These are phyloP conservation scores for Nansenia antarctica DNA, from an alignment of 2,113 vertebrate species.

Conservation along the genomic window DNA sequence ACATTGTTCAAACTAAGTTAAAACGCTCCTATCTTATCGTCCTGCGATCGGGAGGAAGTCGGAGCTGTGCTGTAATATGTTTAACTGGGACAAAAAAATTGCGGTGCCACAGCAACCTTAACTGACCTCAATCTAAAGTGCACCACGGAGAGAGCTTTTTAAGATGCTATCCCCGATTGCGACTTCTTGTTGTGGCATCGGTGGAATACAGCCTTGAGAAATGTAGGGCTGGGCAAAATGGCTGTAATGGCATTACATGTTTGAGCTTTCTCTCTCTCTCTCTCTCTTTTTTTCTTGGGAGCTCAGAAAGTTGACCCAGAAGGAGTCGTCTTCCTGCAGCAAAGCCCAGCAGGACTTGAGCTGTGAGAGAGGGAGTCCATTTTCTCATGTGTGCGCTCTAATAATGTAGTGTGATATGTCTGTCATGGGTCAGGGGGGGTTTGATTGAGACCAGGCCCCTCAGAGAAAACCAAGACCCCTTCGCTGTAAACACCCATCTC, in stretches of 20 bases:
- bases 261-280: background rate
- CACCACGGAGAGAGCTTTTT: constrained; percentile 51
- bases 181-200: constrained; percentile 26
- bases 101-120: constrained; percentile 41
- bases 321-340: no score
- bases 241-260: background rate
- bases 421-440: background rate
- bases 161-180: constrained; percentile 50
- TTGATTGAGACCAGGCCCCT: constrained; percentile 12
- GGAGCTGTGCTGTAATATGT: constrained; percentile 36
- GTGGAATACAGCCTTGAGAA: constrained; percentile 19
- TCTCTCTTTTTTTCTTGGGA: no score
- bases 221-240: constrained; percentile 7
- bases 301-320: no score
- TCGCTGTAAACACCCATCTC: constrained; percentile 15
- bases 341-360: no score
- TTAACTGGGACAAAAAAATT: constrained; percentile 48
- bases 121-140: constrained; percentile 60
- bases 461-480: constrained; percentile 2
- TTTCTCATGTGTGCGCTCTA: background rate
- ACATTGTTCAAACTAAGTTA: constrained; percentile 31
- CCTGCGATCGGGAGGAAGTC: constrained; percentile 19
- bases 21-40: constrained; percentile 43
- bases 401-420: constrained; percentile 11
- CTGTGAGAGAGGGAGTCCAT: background rate